Evolutionary conservation across 2,113 vertebrate genomes (phyloP), one percentile per base, ranked within the genome.

Genomic region (Spheniscus mendiculus): DNA sequence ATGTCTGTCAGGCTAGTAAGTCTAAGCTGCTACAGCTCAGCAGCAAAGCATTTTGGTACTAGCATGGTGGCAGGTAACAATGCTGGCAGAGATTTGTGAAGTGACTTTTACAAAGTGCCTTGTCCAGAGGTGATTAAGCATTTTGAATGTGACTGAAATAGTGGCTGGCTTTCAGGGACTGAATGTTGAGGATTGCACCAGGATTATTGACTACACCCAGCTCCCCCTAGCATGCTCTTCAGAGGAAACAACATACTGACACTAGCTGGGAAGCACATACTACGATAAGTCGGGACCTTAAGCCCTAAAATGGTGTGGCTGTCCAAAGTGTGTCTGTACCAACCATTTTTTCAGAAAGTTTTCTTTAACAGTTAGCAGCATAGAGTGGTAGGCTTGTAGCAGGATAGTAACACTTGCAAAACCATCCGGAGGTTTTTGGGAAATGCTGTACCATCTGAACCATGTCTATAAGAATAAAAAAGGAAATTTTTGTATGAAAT

Each of bases 251-350:
- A 27, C 38, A 13, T n/a, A 17, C 10, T 44, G 21, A 10, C 38
- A 40, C 23, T 18, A 38, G 5, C 26, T 71, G 50, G 15, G 52
- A 9, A 72, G 53, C 12, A 9, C 11, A 1, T 14, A 25, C 49
- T 26, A 10, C 0, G 4, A 22, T 5, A 55, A 72, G 3, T 53
- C 2, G 0, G 34, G 55, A 30, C 13, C 30, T 53, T 34, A 36
- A 44, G 23, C 6, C 16, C 70, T 59, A 27, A 25, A 40, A 63
- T 7, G 6, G 7, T 12, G 9, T 3, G 63, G 7, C 25, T 45
- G 8, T 38, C 12, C 10, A 22, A 74, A 70, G 8, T 4, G 30
- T 40, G 14, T 26, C 32, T 70, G 25, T 22, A 17, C 11, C 13
- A 47, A 29, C 0, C 2, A 1, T 23, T 62, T 42, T 4, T 56